A percentile compares a stretch with the other conserved stretches of the same genome.
Evolutionary conservation across 2,113 vertebrate genomes (phyloP).

Genomic region (Irena cyanogastra): DNA sequence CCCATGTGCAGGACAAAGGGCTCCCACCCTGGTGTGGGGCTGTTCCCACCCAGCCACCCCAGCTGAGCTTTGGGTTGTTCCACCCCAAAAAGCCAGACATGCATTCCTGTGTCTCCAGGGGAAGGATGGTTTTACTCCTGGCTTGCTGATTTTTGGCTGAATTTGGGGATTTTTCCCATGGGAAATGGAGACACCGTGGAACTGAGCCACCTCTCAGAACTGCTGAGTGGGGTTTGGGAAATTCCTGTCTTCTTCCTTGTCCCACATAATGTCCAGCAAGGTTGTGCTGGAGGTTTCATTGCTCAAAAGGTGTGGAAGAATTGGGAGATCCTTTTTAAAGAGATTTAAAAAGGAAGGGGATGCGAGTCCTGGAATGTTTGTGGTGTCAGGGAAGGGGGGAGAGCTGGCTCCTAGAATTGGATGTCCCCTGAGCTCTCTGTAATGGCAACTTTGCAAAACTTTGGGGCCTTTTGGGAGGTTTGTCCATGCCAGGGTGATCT

Average conservation of each 20-base stretch:
- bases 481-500: not conserved
- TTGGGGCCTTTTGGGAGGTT: not conserved
- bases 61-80: fast-evolving
- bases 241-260: not conserved
- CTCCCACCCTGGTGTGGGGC: fast-evolving
- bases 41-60: fast-evolving
- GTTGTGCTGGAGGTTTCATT: fast-evolving
- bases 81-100: fast-evolving
- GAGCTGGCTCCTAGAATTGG: not conserved
- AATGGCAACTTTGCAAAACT: not conserved
- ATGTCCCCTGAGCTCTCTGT: not conserved
- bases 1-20: not conserved
- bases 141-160: not conserved
- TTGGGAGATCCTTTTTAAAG: not conserved
- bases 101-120: fast-evolving
- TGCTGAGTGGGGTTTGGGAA: fast-evolving
- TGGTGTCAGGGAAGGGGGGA: not conserved
- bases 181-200: fast-evolving
- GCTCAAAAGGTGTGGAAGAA: not conserved
- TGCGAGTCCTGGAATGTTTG: not conserved
- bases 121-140: not conserved
- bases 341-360: not conserved
- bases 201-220: fast-evolving
- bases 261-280: fast-evolving
- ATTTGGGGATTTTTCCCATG: fast-evolving